Evolutionary conservation across 1,140 invertebrate species (phyloP), one percentile per base, ranked within the genome.

Genomic region (Chironomus tepperi): DNA sequence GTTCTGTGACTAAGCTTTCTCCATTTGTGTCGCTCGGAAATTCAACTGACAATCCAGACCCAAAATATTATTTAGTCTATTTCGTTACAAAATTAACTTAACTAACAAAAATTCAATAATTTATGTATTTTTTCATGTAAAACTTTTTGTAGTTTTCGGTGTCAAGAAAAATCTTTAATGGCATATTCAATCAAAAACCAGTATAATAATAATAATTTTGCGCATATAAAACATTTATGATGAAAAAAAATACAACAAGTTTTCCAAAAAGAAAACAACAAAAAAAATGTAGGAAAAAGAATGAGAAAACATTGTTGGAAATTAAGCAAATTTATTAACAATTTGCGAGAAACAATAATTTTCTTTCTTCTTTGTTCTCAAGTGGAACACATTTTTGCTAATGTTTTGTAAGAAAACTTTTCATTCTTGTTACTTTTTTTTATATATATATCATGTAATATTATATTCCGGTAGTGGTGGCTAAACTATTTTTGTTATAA

Each of bases 261-360:
- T 34, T 34, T 5, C 1, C 1, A 34, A 34, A 34, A 34, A 34
- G 5, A n/a, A n/a, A n/a, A 5, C 12, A 47, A 15, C 43, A 47
- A 47, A 2, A 47, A 47, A 57, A n/a, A 34, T 2, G 24, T 2
- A 34, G 24, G 24, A 34, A 34, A 34, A 34, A 34, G 24, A 34
- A n/a, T 57, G 47, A 57, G 10, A 57, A n/a, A 57, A 57, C 47
- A 57, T 57, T 57, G 47, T 57, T 57, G 47, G n/a, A 57, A 57
- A 57, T 57, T 57, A 57, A 57, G 47, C 47, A 57, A 57, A 57
- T 57, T 57, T 57, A 57, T 57, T 57, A 57, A 57, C 47, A 57
- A 57, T 57, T 57, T 57, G 47, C n/a, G 12, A 57, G 47, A 57
- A 57, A 57, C 47, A 57, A 57, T 57, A 57, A 57, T 57, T 57